A percentile compares a stretch with the other conserved stretches of the same genome.
Conservation (phyloP, 2,888 invertebrate genomes). For the Pinctada fucata region DNA sequence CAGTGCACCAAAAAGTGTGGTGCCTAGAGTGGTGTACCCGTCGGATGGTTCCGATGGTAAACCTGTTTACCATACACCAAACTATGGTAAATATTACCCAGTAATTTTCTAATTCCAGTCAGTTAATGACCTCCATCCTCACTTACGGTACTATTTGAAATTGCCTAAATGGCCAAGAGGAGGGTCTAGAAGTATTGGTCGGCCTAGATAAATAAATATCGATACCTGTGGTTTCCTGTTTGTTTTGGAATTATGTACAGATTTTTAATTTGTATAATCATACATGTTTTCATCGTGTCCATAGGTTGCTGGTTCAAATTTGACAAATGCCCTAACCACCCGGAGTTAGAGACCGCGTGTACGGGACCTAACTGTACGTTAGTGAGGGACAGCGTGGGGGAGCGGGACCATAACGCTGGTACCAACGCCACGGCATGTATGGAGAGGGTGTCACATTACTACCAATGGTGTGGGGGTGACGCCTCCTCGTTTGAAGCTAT, state of each 20-base stretch:
- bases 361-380: not conserved
- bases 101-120: too few relatives aligned
- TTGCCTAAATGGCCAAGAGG: too few relatives aligned
- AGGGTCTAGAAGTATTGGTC: too few relatives aligned
- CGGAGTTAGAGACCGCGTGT: not conserved
- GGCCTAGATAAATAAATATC: too few relatives aligned
- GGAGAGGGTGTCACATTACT: not conserved
- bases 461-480: not conserved
- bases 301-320: constrained; percentile 11
- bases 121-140: too few relatives aligned
- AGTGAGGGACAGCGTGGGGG: not conserved
- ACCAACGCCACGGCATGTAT: not conserved
- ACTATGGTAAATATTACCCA: not conserved
- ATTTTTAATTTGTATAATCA: too few relatives aligned
- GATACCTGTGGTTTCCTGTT: too few relatives aligned
- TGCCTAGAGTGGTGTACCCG: not conserved
- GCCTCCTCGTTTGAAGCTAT: constrained; percentile 8
- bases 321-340: constrained; percentile 16
- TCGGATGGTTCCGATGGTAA: not conserved
- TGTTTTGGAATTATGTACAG: too few relatives aligned
- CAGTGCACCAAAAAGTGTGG: too few relatives aligned
- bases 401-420: not conserved
- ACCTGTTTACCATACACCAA: not conserved
- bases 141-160: too few relatives aligned
- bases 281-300: not conserved